Evolutionary conservation across 2,888 invertebrate genomes (phyloP).

Genomic region (Heliothis peltigera): DNA sequence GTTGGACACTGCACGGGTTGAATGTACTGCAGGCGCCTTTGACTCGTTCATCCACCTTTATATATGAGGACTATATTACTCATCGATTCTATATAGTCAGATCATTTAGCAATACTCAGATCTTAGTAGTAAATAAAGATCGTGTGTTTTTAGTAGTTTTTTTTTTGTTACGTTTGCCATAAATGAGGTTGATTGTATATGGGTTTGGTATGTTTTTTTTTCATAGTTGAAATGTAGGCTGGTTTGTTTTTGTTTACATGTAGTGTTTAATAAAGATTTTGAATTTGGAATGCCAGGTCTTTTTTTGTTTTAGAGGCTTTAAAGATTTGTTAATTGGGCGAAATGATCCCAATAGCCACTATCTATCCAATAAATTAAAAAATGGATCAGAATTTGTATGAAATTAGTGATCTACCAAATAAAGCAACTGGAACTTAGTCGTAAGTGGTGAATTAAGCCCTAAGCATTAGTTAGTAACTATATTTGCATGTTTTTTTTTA

Average conservation of each 20-base stretch:
- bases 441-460: too few species aligned
- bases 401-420: too few species aligned
- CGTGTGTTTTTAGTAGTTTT: conserved; percentile 12
- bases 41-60: conserved; percentile 66
- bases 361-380: too few species aligned
- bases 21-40: conserved; percentile 63
- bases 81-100: conserved; percentile 62
- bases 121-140: conserved; percentile 25
- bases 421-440: too few species aligned
- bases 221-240: conserved; percentile 5
- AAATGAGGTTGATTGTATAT: conserved; percentile 33
- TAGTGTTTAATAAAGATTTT: neutral
- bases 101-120: conserved; percentile 21
- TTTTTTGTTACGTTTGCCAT: conserved; percentile 17
- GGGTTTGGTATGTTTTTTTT: conserved; percentile 28
- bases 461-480: too few species aligned
- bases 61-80: conserved; percentile 61
- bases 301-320: too few species aligned
- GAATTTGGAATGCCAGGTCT: neutral
- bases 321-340: too few species aligned
- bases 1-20: conserved; percentile 65
- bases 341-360: too few species aligned
- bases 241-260: conserved; percentile 8
- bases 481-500: too few species aligned
- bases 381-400: too few species aligned